Percentiles rank a stretch among this genome's conserved stretches.
Evolutionary conservation across 2,888 invertebrate species (phyloP).

Genomic region (Caenorhabditis panamensis): DNA sequence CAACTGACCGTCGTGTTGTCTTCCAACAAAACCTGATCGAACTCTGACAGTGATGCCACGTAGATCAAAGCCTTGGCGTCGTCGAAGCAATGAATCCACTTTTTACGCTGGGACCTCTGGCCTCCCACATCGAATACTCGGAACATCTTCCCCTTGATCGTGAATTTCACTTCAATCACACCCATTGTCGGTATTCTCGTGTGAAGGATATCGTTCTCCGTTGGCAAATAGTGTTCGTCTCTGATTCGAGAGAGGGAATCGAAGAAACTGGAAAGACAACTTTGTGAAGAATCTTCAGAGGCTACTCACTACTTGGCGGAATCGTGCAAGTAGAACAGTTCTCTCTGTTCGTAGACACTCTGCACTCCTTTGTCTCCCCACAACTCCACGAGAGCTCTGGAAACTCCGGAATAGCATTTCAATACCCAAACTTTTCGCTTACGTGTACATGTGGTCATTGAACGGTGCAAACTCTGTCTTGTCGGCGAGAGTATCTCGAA

Average conservation of each 20-base stretch:
- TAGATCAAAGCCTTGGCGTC: conserved; percentile 94
- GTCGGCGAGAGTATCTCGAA: conserved; percentile 42
- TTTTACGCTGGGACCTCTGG: conserved; percentile 93
- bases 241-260: conserved; percentile 74
- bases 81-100: conserved; percentile 99
- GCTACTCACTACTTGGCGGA: conserved; percentile 98
- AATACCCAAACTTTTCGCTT: no score
- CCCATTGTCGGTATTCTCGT: conserved; percentile 79
- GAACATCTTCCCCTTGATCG: conserved; percentile 77
- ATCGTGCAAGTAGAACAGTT: conserved; percentile 99
- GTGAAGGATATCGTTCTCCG: conserved; percentile 76
- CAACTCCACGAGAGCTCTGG: conserved; percentile 68
- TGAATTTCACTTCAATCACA: conserved; percentile 79
- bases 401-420: no score
- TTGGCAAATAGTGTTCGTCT: conserved; percentile 69
- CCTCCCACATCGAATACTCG: conserved; percentile 99
- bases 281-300: no score
- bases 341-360: conserved; percentile 98
- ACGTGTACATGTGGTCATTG: conserved; percentile 45
- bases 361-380: conserved; percentile 97
- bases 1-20: conserved; percentile 95
- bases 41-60: conserved; percentile 99
- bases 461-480: conserved; percentile 61
- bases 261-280: conserved; percentile 72
- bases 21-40: conserved; percentile 99